Conservation (phyloP, 2,113 vertebrate genomes). For the Ia io region DNA sequence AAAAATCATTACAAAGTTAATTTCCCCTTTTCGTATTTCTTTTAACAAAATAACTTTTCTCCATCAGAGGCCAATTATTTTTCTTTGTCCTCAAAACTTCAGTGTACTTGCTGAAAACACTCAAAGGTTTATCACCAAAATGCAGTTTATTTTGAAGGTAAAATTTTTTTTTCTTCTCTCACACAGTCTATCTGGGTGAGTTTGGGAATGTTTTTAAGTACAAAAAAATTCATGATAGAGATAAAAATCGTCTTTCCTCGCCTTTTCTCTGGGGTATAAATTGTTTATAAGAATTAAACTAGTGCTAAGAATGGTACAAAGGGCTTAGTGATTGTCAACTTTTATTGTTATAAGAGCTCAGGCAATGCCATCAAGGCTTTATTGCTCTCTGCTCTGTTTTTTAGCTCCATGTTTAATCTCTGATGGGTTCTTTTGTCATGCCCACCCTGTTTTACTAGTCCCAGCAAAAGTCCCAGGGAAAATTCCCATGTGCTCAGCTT, state of each 20-base stretch:
- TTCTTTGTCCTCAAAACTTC: slow-evolving; percentile 54
- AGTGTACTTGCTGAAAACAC: slow-evolving; percentile 46
- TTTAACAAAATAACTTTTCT: slow-evolving; percentile 45
- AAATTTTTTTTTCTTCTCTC: not conserved
- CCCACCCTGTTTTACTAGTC: not conserved
- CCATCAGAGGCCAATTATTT: slow-evolving; percentile 57
- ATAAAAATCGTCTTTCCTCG: not conserved
- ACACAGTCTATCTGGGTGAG: not conserved
- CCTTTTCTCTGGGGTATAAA: not conserved
- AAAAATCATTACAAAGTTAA: slow-evolving; percentile 56
- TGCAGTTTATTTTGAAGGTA: slow-evolving; percentile 52
- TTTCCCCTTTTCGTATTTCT: slow-evolving; percentile 42
- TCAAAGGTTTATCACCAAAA: slow-evolving; percentile 49
- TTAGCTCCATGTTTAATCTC: not conserved
- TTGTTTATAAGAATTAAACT: not conserved
- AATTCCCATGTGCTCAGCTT: not conserved
- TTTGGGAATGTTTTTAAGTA: slow-evolving; percentile 24
- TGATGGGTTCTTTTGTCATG: not conserved
- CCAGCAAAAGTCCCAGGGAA: not conserved
- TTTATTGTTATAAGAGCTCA: not conserved
- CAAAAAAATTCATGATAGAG: not conserved
- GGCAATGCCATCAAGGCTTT: not conserved
- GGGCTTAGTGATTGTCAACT: not conserved
- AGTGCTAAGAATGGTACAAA: not conserved
- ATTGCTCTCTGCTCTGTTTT: not conserved